phyloP scores from a whole-genome alignment of 2,888 invertebrate species.

The Nymphalis c-album region DNA sequence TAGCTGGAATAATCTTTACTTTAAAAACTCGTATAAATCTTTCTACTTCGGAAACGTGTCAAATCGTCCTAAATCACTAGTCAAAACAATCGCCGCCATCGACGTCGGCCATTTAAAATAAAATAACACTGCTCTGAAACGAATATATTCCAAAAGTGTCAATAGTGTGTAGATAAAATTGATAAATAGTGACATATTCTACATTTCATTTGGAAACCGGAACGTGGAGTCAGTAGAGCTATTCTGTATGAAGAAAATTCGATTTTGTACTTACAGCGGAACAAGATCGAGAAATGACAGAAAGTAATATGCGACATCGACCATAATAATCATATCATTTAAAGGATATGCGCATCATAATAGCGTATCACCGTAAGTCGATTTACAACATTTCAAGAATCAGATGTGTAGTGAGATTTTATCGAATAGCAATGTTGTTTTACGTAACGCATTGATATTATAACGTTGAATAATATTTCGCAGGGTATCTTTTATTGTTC shows the following conservation, averaged over 20 bases:
- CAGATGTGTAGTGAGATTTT: too few species aligned
- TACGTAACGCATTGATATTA: slow-evolving; percentile 13
- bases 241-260: too few species aligned
- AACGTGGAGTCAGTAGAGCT: neutral
- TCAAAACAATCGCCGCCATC: neutral
- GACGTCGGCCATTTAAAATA: neutral
- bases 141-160: slow-evolving; percentile 10
- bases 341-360: too few species aligned
- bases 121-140: neutral
- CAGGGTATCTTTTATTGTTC: slow-evolving; percentile 23
- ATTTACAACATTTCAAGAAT: too few species aligned
- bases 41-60: neutral
- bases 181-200: slow-evolving; percentile 10
- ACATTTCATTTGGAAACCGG: neutral
- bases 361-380: too few species aligned
- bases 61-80: neutral
- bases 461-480: slow-evolving; percentile 9
- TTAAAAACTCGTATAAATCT: neutral
- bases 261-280: too few species aligned
- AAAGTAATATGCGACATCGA: too few species aligned
- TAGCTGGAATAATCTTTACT: too few species aligned
- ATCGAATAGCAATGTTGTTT: neutral
- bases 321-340: too few species aligned
- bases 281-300: too few species aligned
- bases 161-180: slow-evolving; percentile 18